phyloP scores from a whole-genome alignment of 2,888 invertebrate species.

The Calameuta filiformis region DNA sequence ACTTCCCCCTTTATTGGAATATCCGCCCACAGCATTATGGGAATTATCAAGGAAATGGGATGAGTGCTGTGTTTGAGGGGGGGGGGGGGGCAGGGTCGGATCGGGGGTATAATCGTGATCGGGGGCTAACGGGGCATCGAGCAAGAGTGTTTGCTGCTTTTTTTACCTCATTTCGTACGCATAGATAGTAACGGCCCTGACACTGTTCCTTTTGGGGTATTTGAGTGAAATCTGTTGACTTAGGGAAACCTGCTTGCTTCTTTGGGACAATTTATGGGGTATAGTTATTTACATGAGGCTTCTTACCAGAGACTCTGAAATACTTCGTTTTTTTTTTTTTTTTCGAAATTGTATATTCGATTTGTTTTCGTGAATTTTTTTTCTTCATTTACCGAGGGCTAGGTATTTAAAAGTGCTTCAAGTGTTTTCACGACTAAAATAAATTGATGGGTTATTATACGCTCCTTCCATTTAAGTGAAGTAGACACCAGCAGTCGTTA shows the following conservation, averaged over 20 bases:
- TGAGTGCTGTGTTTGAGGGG: slow-evolving; percentile 44
- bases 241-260: no score
- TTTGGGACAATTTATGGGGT: neutral
- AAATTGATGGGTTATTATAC: neutral
- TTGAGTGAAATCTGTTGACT: no score
- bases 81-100: neutral
- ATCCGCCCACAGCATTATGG: slow-evolving; percentile 66
- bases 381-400: neutral
- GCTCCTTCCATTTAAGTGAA: neutral
- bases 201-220: no score
- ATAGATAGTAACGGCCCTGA: no score
- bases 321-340: neutral
- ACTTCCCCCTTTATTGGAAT: slow-evolving; percentile 65
- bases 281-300: neutral
- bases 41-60: slow-evolving; percentile 65
- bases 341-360: neutral
- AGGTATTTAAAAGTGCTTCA: neutral
- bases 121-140: neutral
- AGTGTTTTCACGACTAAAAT: neutral
- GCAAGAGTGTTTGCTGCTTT: neutral
- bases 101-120: neutral
- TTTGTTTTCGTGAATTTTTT: neutral
- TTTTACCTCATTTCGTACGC: neutral
- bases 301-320: neutral
- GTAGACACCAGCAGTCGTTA: neutral